Evolutionary conservation across 2,888 invertebrate genomes (phyloP).

Genomic region (Meteorus cinctellus): DNA sequence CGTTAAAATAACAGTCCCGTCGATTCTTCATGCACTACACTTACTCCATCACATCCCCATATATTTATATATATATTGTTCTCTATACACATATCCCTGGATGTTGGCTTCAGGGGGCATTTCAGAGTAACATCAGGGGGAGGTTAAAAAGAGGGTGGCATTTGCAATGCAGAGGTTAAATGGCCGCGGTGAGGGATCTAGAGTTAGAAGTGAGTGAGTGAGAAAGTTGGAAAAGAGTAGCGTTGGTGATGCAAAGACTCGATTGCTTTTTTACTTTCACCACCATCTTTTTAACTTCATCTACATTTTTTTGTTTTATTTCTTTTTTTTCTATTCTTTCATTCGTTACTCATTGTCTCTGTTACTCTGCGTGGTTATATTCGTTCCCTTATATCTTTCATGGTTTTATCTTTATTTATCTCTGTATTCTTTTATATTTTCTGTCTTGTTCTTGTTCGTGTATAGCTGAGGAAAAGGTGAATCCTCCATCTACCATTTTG

Average conservation of each 20-base stretch:
- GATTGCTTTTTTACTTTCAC: conserved; percentile 71
- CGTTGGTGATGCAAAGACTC: conserved; percentile 68
- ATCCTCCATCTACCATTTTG: not conserved
- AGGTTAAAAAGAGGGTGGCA: conserved; percentile 70
- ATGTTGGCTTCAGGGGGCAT: conserved; percentile 47
- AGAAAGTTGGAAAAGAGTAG: conserved; percentile 44
- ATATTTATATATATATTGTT: conserved; percentile 26
- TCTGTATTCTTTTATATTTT: conserved; percentile 44
- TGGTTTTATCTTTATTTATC: conserved; percentile 29
- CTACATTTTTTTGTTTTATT: conserved; percentile 26
- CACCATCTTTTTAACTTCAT: conserved; percentile 45
- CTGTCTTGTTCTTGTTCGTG: conserved; percentile 33
- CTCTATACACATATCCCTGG: conserved; percentile 30
- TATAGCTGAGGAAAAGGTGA: conserved; percentile 21
- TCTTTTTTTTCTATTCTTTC: conserved; percentile 32
- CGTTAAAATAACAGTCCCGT: conserved; percentile 73
- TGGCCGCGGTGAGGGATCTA: conserved; percentile 54
- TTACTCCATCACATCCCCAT: conserved; percentile 23
- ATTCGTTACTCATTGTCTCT: conserved; percentile 35
- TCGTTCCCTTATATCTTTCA: conserved; percentile 43
- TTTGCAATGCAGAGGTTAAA: conserved; percentile 74
- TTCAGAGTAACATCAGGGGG: conserved; percentile 49
- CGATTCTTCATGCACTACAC: conserved; percentile 33
- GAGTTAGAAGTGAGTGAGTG: conserved; percentile 39
- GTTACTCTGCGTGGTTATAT: conserved; percentile 26